These are phyloP conservation scores for Lerista edwardsae DNA, from an alignment of 2,797 vertebrate genomes.

Conservation along the genomic window DNA sequence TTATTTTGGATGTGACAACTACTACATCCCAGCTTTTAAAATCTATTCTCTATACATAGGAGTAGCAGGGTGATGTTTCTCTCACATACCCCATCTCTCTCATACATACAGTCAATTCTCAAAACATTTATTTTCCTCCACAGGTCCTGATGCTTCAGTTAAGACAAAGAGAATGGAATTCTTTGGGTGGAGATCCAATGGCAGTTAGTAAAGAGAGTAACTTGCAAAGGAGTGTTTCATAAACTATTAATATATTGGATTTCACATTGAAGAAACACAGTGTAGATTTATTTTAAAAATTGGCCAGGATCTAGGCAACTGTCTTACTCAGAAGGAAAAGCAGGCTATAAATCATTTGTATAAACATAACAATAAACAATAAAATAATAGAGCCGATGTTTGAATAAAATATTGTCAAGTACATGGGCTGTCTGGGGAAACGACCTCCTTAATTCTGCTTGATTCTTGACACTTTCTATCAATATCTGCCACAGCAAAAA, in stretches of 20 bases:
- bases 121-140: background rate
- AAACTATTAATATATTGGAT: background rate
- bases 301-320: background rate
- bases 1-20: too few relatives aligned
- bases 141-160: background rate
- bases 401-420: background rate
- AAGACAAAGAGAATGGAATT: background rate
- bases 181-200: background rate
- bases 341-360: too few relatives aligned
- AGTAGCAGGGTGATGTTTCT: background rate
- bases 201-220: background rate
- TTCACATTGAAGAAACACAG: background rate
- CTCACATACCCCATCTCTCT: too few relatives aligned
- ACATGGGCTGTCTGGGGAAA: background rate
- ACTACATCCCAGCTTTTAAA: too few relatives aligned
- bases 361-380: too few relatives aligned
- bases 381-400: background rate
- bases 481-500: conserved; percentile 1
- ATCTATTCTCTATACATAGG: too few relatives aligned
- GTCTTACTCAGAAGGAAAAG: too few relatives aligned
- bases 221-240: background rate
- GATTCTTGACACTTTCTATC: background rate
- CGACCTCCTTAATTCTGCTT: background rate
- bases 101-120: background rate
- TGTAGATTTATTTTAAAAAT: background rate